Percentiles rank a stretch among this genome's conserved stretches.
Evolutionary conservation across 2,888 invertebrate genomes (phyloP).

Genomic region (Apotomis capreana): DNA sequence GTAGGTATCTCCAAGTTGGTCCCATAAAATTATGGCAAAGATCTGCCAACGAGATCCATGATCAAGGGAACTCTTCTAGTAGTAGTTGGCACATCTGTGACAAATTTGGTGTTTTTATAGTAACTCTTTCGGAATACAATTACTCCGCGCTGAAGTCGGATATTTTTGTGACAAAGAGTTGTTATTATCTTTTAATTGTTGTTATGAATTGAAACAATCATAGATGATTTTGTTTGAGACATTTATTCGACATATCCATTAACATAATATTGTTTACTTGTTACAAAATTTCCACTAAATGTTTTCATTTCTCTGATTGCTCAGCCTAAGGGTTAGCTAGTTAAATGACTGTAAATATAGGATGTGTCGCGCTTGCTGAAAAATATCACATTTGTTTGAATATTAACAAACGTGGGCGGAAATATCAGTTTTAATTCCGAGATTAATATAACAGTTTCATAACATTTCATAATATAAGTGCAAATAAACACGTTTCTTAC

Average conservation of each 20-base stretch:
- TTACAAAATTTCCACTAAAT: constrained; percentile 51
- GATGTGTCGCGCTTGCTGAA: neutral
- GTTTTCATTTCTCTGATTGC: constrained; percentile 43
- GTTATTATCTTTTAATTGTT: no score
- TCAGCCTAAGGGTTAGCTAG: constrained; percentile 44
- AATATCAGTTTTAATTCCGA: neutral
- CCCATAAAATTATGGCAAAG: no score
- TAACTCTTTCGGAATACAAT: no score
- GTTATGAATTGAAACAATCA: constrained; percentile 30
- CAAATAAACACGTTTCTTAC: constrained; percentile 3
- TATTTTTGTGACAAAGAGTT: no score
- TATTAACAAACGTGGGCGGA: constrained; percentile 16
- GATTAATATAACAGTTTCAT: constrained; percentile 9
- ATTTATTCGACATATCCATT: constrained; percentile 72
- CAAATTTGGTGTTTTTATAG: no score
- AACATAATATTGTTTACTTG: constrained; percentile 56
- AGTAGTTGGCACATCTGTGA: no score
- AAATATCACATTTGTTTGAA: neutral
- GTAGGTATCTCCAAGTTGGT: no score
- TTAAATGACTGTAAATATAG: constrained; percentile 19
- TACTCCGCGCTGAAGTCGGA: no score
- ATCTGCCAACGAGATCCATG: no score
- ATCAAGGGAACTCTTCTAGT: no score
- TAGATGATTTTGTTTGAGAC: constrained; percentile 59
- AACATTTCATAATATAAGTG: constrained; percentile 10